Evolutionary conservation across 1,140 invertebrate species (phyloP).

Genomic region (Campoletis sonorensis): DNA sequence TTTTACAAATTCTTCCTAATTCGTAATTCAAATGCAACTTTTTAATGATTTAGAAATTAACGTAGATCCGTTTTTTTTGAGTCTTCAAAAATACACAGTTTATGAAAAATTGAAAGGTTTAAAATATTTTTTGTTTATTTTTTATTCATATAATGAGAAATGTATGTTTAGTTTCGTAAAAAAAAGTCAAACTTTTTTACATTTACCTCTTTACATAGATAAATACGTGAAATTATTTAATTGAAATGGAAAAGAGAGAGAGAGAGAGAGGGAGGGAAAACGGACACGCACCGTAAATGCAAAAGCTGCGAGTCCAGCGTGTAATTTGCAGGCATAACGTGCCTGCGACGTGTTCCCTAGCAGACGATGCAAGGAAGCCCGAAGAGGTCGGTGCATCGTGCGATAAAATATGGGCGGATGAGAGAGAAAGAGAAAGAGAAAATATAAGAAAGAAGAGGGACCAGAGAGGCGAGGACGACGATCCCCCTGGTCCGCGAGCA

Average conservation of each 20-base stretch:
- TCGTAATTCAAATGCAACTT: no score
- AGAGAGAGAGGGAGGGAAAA: neutral
- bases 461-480: neutral
- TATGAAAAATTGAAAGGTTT: no score
- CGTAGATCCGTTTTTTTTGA: no score
- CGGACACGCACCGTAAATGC: neutral
- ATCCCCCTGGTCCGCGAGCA: neutral
- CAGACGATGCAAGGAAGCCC: neutral
- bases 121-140: no score
- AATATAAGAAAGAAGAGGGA: neutral
- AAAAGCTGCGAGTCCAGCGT: neutral
- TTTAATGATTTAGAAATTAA: no score
- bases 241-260: neutral
- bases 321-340: constrained; percentile 11
- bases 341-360: neutral
- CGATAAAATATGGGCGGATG: neutral
- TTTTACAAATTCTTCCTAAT: no score
- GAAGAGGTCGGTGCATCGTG: neutral
- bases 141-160: no score
- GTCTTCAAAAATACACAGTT: no score
- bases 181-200: no score
- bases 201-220: no score
- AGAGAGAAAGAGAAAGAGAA: neutral
- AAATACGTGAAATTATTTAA: no score
- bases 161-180: no score